Evolutionary conservation across 2,888 invertebrate genomes (phyloP).

Genomic region (Oxystoma pomonae): DNA sequence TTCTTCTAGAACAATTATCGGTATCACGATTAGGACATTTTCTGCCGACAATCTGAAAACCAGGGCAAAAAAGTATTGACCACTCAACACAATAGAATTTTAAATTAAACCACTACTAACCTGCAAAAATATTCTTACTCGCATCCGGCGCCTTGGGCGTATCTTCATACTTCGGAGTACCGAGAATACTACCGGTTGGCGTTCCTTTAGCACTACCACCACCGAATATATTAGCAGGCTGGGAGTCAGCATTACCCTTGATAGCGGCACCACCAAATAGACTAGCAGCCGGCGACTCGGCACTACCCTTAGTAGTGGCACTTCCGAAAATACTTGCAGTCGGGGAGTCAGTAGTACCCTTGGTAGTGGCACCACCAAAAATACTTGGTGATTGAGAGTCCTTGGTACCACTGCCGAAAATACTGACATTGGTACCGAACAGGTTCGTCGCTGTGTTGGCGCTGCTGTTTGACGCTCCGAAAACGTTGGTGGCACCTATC

Average conservation of each 20-base stretch:
- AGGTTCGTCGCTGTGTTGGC: neutral
- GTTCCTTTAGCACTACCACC: too few relatives aligned
- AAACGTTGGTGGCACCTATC: conserved; percentile 7
- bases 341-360: conserved; percentile 3
- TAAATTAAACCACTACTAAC: too few relatives aligned
- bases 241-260: conserved; percentile 14
- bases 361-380: conserved; percentile 1
- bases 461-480: conserved; percentile 7
- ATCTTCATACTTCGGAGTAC: conserved; percentile 2
- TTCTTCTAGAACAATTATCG: too few relatives aligned
- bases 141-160: neutral
- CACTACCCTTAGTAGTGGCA: conserved; percentile 2
- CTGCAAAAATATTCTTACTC: conserved; percentile 15
- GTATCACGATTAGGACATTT: too few relatives aligned
- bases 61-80: too few relatives aligned
- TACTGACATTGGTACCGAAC: conserved; percentile 4
- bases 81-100: too few relatives aligned
- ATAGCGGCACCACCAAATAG: conserved; percentile 28
- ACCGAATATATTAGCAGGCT: too few relatives aligned
- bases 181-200: conserved; percentile 17
- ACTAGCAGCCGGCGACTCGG: conserved; percentile 20
- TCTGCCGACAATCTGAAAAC: too few relatives aligned
- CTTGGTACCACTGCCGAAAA: conserved; percentile 7
- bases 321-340: conserved; percentile 14
- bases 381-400: neutral